A percentile compares a stretch with the other conserved stretches of the same genome.
Evolutionary conservation across 2,797 vertebrate species (phyloP).

Genomic region (Lagorchestes hirsutus): DNA sequence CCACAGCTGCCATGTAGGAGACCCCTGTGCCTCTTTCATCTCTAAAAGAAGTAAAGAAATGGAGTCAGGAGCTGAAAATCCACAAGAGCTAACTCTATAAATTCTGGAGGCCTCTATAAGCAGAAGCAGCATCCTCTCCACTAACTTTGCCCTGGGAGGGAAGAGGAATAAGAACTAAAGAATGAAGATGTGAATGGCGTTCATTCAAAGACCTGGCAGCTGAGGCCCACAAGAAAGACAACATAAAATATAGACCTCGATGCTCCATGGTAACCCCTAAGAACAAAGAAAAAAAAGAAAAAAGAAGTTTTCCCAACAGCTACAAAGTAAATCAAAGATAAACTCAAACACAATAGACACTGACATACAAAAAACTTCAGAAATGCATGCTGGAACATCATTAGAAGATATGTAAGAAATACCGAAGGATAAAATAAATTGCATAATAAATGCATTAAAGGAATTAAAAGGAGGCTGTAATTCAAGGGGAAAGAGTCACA

Average conservation of each 20-base stretch:
- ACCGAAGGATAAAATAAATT: background rate
- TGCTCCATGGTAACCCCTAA: background rate
- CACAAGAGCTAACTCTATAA: background rate
- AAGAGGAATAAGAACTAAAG: background rate
- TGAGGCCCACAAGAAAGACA: background rate
- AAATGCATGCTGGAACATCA: background rate
- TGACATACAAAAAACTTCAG: background rate
- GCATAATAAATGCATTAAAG: slow-evolving; percentile 6
- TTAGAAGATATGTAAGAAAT: background rate
- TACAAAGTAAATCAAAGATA: background rate
- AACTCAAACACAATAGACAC: background rate
- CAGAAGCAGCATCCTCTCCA: background rate
- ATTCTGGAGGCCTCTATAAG: background rate
- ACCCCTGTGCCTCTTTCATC: background rate
- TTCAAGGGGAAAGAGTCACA: background rate
- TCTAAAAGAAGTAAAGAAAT: background rate
- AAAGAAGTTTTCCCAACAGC: background rate
- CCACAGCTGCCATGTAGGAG: background rate
- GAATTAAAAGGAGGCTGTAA: background rate
- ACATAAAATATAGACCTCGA: background rate
- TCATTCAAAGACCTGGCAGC: background rate
- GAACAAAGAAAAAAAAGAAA: background rate
- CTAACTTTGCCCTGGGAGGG: background rate
- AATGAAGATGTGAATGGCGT: background rate
- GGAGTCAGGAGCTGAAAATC: background rate